Evolutionary conservation across 2,888 invertebrate species (phyloP), one percentile per base, ranked within the genome.

Genomic region (Caenorhabditis panamensis): DNA sequence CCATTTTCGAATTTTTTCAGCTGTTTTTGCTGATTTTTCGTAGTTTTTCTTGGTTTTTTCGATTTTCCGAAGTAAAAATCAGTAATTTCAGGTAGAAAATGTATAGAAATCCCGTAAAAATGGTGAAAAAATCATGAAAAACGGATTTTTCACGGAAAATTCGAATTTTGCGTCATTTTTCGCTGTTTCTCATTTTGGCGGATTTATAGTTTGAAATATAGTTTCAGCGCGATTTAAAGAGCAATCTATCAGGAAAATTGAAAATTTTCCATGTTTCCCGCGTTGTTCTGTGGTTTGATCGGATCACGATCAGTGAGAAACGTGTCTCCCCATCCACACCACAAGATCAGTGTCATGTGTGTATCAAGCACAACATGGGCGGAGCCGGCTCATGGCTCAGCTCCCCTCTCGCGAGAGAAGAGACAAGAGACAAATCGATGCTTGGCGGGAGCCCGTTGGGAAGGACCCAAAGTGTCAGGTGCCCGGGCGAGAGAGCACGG

Each of bases 391-490:
- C 36, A 44, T 66, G 54, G 26, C 6, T 36, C 6, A 36, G 41
- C 31, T 31, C 31, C 31, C 31, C 31, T 9, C 31, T 6, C 31
- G 4, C 31, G 31, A n/a, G 9, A 36, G 20, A 18, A 31, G n/a
- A 44, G 24, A 24, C 13, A 41, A 36, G 31, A 62, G 26, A 44
- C 53, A 62, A 28, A 64, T 36, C 26, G 58, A 63, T 44, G 24
- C 31, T 31, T 9, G 20, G 20, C 22, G 20, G 41, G 24, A 44
- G 9, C 31, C 31, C 31, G 31, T 31, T 31, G 26, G 44, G 22
- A 44, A 66, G 37, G 51, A 53, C 6, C 11, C 20, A 44, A 56
- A 67, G 54, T 67, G 67, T 67, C 67, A 67, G 67, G 67, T 67
- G 67, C 67, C 49, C 49, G 31, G 1, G 11, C 44, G 31, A 26